Evolutionary conservation across 2,797 vertebrate genomes (phyloP).

Genomic region (Apogon talboti): DNA sequence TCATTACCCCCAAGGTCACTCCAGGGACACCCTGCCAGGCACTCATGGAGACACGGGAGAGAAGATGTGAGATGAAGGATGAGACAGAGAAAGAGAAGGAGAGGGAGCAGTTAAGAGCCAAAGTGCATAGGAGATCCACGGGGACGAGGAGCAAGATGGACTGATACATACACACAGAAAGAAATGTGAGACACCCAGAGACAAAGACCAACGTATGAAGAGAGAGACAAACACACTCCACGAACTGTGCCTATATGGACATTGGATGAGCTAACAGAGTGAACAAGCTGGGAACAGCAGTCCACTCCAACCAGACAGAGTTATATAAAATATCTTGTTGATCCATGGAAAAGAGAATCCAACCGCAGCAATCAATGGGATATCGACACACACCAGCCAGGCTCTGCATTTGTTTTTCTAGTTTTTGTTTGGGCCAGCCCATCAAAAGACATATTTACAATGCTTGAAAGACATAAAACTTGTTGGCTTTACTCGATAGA

Average conservation of each 20-base stretch:
- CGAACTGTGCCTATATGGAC: constrained; percentile 18
- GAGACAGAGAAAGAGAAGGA: constrained; percentile 31
- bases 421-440: constrained; percentile 2
- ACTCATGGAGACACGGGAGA: constrained; percentile 62
- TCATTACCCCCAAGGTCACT: constrained; percentile 88
- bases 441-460: constrained; percentile 11
- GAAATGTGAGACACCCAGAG: constrained; percentile 41
- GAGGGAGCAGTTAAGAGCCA: constrained; percentile 50
- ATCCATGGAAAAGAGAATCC: constrained; percentile 66
- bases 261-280: constrained; percentile 18
- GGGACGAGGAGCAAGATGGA: constrained; percentile 36
- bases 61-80: constrained; percentile 59
- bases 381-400: constrained; percentile 61
- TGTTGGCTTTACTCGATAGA: not conserved
- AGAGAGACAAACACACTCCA: constrained; percentile 35
- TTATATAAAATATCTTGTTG: constrained; percentile 71
- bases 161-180: constrained; percentile 33
- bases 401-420: constrained; percentile 41
- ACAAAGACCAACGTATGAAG: constrained; percentile 42
- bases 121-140: constrained; percentile 51
- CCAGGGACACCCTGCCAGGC: constrained; percentile 76
- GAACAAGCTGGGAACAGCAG: constrained; percentile 23
- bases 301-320: constrained; percentile 40
- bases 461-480: constrained; percentile 8
- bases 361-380: constrained; percentile 53